Evolutionary conservation across 1,140 invertebrate species (phyloP).

Genomic region (Rhopalosiphum maidis): DNA sequence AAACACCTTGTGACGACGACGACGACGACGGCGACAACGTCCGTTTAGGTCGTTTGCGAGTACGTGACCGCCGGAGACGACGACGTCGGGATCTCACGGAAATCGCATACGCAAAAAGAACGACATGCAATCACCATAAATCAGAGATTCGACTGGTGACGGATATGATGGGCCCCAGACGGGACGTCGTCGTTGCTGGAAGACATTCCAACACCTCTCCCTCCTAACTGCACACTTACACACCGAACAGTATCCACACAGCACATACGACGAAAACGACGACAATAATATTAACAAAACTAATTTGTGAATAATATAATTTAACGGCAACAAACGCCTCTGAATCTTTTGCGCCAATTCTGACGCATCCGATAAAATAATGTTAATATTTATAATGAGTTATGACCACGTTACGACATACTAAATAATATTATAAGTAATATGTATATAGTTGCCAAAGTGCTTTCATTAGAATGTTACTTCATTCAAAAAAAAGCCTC

Average conservation of each 20-base stretch:
- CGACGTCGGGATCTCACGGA: neutral
- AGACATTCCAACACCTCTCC: neutral
- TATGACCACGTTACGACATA: neutral
- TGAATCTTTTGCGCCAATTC: neutral
- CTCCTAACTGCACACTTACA: no score
- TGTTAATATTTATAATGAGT: no score
- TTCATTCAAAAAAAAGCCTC: no score
- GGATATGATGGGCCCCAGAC: neutral
- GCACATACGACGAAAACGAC: neutral
- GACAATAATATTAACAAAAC: neutral
- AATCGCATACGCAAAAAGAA: neutral
- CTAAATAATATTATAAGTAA: neutral
- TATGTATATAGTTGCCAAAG: neutral
- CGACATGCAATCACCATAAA: conserved; percentile 2
- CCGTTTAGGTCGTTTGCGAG: neutral
- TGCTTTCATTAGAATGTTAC: no score
- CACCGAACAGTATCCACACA: neutral
- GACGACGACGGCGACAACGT: neutral
- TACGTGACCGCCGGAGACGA: neutral
- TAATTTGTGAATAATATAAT: neutral
- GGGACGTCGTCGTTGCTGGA: neutral
- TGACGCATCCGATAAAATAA: neutral
- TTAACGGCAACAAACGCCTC: neutral
- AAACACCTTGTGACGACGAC: neutral
- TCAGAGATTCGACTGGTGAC: neutral